Base-by-base conservation (phyloP, 2,113 vertebrate species). In the Paralichthys olivaceus region DNA sequence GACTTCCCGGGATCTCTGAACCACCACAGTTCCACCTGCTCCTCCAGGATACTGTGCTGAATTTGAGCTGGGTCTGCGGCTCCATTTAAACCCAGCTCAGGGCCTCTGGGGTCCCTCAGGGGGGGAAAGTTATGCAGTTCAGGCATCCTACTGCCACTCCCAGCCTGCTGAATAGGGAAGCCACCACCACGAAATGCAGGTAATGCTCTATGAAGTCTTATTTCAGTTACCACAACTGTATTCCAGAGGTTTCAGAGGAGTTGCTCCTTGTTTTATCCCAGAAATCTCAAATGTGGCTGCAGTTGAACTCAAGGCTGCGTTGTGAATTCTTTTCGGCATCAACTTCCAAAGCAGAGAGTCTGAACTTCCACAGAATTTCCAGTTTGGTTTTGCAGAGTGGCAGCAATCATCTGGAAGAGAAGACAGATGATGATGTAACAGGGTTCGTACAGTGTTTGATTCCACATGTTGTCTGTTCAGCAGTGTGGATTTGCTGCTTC, bases 21-120 rank as follows among this genome's bases (percentile, higher is more conserved):
- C 97, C 98, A 99, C 98, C 98, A 99, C 20, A 99, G 94, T 82
- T 99, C 98, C 88, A 98, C 96, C 20, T 99, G 97, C 72, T 99
- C 98, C 13, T 97, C 97, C 87, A 99, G 87, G 67, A 97, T 94
- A 12, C 94, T 94, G 91, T 95, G 95, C 91, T 89, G 96, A 83
- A 96, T 98, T 77, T 89, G 95, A 71, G 82, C 91, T 0, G 89
- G 87, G 17, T 95, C 93, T 0, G 86, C 91, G 0, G 84, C 86
- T 17, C 80, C 86, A n/a, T 77, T 82, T 7, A 79, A 62, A 22
- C 62, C 84, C 58, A 53, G 29, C 8, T 85, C 90, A 8, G 76
- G 53, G 72, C 62, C 77, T 64, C 55, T 37, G 87, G 12, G 83
- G 32, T 58, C 91, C 86, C 89, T 86, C 40, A 90, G 72, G 29